These are phyloP conservation scores for Megatriorchis doriae DNA, from an alignment of 2,113 vertebrate species.

Conservation along the genomic window DNA sequence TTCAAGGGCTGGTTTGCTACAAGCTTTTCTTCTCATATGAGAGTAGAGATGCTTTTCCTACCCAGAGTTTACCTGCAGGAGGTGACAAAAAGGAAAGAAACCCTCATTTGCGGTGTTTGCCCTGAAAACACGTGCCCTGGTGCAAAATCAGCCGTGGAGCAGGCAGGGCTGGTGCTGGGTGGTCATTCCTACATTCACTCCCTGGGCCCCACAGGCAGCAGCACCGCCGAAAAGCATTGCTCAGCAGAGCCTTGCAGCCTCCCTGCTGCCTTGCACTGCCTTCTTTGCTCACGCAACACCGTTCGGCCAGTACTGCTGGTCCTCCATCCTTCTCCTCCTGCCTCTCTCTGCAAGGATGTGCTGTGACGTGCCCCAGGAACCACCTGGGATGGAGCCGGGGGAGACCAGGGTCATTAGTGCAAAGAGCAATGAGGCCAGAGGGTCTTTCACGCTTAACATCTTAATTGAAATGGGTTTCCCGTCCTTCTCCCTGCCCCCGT, in stretches of 20 bases:
- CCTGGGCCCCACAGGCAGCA: not conserved
- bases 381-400: not conserved
- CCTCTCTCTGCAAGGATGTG: not conserved
- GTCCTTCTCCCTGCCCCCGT: not conserved
- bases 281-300: fast-evolving
- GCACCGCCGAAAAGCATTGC: not conserved
- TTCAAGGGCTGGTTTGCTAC: not conserved
- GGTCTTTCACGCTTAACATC: not conserved
- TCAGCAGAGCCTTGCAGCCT: not conserved
- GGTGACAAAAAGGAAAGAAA: not conserved
- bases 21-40: not conserved
- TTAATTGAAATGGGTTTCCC: not conserved
- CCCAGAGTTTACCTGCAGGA: not conserved
- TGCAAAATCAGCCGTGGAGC: not conserved
- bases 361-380: not conserved
- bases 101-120: not conserved
- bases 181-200: fast-evolving
- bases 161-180: not conserved
- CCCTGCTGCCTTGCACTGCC: not conserved
- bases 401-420: not conserved
- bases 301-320: not conserved
- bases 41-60: not conserved
- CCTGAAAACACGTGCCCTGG: not conserved
- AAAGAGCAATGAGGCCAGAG: not conserved
- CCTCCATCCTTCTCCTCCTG: not conserved